A percentile compares a stretch with the other conserved stretches of the same genome.
Conservation (phyloP, 2,113 vertebrate species). For the Catagonus wagneri region DNA sequence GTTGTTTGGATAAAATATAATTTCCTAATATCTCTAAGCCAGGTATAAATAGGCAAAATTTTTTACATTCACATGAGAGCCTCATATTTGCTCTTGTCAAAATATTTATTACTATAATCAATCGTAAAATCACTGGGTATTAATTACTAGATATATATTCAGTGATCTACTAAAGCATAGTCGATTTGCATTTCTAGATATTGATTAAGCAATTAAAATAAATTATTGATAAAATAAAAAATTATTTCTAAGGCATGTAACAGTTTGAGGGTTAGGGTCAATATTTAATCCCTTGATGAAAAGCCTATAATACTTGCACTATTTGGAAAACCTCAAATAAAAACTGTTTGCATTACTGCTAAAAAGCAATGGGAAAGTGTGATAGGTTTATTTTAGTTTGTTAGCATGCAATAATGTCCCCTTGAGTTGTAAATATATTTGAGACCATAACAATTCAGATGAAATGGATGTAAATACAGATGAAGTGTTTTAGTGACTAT, state of each 20-base stretch:
- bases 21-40: conserved; percentile 66
- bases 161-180: neutral
- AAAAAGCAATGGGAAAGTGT: conserved; percentile 26
- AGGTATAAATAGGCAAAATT: conserved; percentile 41
- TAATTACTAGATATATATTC: neutral
- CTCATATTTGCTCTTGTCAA: conserved; percentile 14
- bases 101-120: conserved; percentile 48
- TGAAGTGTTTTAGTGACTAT: neutral
- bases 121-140: conserved; percentile 33
- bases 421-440: conserved; percentile 35
- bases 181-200: conserved; percentile 30
- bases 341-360: conserved; percentile 23
- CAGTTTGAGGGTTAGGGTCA: neutral
- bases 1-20: conserved; percentile 52
- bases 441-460: neutral
- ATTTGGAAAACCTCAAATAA: conserved; percentile 33
- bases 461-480: neutral
- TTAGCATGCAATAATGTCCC: neutral
- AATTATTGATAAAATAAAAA: conserved; percentile 12
- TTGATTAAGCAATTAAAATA: conserved; percentile 35
- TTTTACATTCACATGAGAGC: conserved; percentile 48
- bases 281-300: conserved; percentile 36
- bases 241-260: conserved; percentile 42
- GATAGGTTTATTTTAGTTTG: conserved; percentile 24
- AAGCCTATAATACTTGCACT: neutral